Evolutionary conservation across 2,888 invertebrate genomes (phyloP).

Genomic region (Cheilosia variabilis): DNA sequence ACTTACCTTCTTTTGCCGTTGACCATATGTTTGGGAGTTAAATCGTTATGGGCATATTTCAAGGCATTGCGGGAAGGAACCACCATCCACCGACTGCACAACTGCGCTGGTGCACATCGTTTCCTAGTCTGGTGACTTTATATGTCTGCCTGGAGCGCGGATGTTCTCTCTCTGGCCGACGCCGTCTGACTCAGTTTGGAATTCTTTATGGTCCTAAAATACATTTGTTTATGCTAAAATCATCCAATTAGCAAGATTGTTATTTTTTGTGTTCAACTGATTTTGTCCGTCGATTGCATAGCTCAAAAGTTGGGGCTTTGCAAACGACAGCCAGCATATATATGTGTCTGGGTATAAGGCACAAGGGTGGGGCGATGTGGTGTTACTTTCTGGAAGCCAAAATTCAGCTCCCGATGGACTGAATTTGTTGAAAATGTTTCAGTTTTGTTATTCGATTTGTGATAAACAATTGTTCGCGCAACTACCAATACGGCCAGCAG

Average conservation of each 20-base stretch:
- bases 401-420: conserved; percentile 70
- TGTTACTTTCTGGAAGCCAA: conserved; percentile 72
- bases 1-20: conserved; percentile 29
- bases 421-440: conserved; percentile 67
- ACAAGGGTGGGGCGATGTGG: conserved; percentile 41
- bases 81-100: background rate
- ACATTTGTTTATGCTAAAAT: conserved; percentile 84
- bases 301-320: conserved; percentile 64
- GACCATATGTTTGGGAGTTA: conserved; percentile 57
- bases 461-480: conserved; percentile 68
- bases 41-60: conserved; percentile 36
- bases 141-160: conserved; percentile 24
- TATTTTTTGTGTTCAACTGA: conserved; percentile 83
- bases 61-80: conserved; percentile 29
- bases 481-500: conserved; percentile 30
- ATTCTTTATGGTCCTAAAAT: conserved; percentile 79
- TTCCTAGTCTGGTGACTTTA: conserved; percentile 46
- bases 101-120: conserved; percentile 35
- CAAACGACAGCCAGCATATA: conserved; percentile 44
- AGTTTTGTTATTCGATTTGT: conserved; percentile 68
- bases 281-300: conserved; percentile 79
- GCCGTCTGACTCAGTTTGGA: conserved; percentile 63
- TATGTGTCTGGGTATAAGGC: background rate
- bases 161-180: conserved; percentile 9
- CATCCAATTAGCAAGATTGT: conserved; percentile 84